phyloP scores from a whole-genome alignment of 2,113 vertebrate genomes.

The Labeo catla region DNA sequence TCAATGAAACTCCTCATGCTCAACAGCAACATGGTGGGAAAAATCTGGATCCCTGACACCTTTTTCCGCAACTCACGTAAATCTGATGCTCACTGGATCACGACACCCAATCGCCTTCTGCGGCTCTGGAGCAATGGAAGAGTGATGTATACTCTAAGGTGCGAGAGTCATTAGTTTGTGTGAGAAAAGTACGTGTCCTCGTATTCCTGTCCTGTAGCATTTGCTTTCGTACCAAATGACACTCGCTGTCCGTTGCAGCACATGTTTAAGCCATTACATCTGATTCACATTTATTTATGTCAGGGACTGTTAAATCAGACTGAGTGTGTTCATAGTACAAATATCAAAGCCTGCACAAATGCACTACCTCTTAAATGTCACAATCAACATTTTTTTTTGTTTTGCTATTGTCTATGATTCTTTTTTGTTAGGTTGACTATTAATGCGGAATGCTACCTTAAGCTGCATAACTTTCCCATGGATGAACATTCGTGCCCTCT shows the following conservation, averaged over 20 bases:
- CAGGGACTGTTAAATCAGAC: constrained; percentile 31
- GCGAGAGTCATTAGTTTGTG: constrained; percentile 62
- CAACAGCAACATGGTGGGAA: constrained; percentile 98
- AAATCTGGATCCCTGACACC: constrained; percentile 99
- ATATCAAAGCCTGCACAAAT: constrained; percentile 35
- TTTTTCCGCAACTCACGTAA: constrained; percentile 98
- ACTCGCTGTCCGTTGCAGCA: constrained; percentile 53
- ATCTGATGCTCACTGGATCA: constrained; percentile 98
- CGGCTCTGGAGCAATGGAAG: constrained; percentile 93
- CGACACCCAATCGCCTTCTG: constrained; percentile 94
- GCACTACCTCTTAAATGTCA: constrained; percentile 43
- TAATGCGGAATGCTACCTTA: constrained; percentile 98
- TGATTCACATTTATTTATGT: constrained; percentile 49
- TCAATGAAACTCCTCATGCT: constrained; percentile 95
- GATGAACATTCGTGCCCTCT: constrained; percentile 97
- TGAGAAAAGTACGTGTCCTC: constrained; percentile 63
- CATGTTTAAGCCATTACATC: constrained; percentile 36
- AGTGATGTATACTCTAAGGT: constrained; percentile 96
- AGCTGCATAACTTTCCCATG: constrained; percentile 99
- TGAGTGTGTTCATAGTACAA: constrained; percentile 19
- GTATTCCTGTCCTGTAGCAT: constrained; percentile 58
- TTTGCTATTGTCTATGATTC: constrained; percentile 65
- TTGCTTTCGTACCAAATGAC: constrained; percentile 43
- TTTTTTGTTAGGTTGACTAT: constrained; percentile 92
- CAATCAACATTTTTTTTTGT: constrained; percentile 53